A percentile compares a stretch with the other conserved stretches of the same genome.
phyloP scores from a whole-genome alignment of 2,113 vertebrate genomes.

The Notarius quadriscutis region DNA sequence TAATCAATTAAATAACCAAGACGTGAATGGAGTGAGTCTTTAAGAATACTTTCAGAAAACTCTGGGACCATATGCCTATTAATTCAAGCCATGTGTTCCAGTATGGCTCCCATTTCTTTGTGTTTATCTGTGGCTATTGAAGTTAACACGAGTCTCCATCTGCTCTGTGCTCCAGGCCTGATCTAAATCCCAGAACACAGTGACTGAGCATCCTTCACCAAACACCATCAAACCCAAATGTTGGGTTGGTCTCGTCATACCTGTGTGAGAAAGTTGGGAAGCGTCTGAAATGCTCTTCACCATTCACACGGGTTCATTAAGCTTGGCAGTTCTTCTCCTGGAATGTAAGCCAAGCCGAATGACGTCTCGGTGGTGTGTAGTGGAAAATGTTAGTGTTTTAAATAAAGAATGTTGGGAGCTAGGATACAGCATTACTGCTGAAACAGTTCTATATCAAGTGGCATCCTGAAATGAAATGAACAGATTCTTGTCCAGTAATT shows the following conservation, averaged over 20 bases:
- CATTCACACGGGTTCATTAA: conserved; percentile 13
- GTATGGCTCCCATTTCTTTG: conserved; percentile 19
- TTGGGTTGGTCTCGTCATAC: conserved; percentile 4
- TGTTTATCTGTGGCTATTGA: conserved; percentile 37
- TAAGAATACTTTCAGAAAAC: conserved; percentile 25
- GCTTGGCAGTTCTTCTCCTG: background rate
- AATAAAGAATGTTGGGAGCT: background rate
- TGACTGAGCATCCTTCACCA: conserved; percentile 3
- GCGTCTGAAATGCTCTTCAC: background rate
- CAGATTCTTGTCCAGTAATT: background rate
- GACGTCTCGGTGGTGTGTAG: background rate
- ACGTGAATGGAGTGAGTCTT: conserved; percentile 30
- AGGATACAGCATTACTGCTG: background rate
- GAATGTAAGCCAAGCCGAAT: background rate
- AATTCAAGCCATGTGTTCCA: conserved; percentile 24
- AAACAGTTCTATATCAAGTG: background rate
- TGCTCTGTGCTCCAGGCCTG: conserved; percentile 19
- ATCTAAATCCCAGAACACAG: background rate
- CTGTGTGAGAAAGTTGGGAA: background rate
- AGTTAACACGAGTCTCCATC: conserved; percentile 18
- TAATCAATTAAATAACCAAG: conserved; percentile 30
- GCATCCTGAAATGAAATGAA: background rate
- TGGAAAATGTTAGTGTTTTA: conserved; percentile 4
- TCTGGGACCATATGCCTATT: conserved; percentile 9
- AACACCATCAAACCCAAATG: conserved; percentile 22